Evolutionary conservation across 1,140 invertebrate species (phyloP), one percentile per base, ranked within the genome.

Genomic region (Cotesia vestalis): DNA sequence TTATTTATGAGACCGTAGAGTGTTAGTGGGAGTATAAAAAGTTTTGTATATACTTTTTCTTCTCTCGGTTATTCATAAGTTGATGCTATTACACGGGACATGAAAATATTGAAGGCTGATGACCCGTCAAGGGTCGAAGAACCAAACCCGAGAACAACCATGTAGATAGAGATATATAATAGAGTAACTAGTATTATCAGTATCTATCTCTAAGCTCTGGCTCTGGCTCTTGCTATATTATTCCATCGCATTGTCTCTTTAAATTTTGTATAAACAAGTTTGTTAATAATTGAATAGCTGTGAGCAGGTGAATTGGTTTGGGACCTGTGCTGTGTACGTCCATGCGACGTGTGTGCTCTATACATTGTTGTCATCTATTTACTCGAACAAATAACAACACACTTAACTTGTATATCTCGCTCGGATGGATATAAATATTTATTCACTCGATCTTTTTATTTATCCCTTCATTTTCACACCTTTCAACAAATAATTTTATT

Each of bases 271-370:
- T 38, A n/a, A 57, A 12, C 14, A 57, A 35, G 4, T 46, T 20
- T 55, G 8, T 17, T 4, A 59, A 14, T 35, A 61, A n/a, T 38
- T 14, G 4, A 12, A 51, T 9, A 27, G 63, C n/a, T 68, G 12
- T 11, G 14, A 66, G 40, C 51, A 17, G 27, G 55, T 63, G 36
- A 67, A 79, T 75, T 85, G 79, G 74, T 83, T 80, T 66, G 62
- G 76, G 81, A 85, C 74, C 76, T 75, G 64, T 76, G 82, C 80
- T 85, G 79, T 86, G 80, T 81, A 71, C 77, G 78, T 46, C 78
- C 79, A 85, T 78, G 76, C 76, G 82, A 83, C 72, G 77, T 76
- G 79, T 82, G 77, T 60, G 46, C 20, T 35, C 11, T 64, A 46
- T 9, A 51, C 46, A 20, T 59, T 20, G 4, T 20, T 59, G 20